Conservation (phyloP, 1,140 invertebrate species). For the Ptiloglossa arizonensis region DNA sequence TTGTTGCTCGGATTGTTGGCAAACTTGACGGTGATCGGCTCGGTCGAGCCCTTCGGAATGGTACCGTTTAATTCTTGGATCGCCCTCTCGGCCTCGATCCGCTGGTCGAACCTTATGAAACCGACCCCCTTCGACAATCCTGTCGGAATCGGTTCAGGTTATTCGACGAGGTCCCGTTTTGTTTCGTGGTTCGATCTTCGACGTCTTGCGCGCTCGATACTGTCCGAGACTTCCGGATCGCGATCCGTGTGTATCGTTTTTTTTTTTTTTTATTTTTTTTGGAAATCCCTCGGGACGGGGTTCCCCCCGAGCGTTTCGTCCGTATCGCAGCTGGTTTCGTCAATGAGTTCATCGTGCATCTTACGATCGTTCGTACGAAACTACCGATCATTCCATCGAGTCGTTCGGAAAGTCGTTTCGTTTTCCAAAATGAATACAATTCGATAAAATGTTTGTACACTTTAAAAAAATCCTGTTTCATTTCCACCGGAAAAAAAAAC, state of each 20-base stretch:
- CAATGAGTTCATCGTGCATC: too few relatives aligned
- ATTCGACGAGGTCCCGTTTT: conserved; percentile 21
- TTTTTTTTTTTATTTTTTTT: not conserved
- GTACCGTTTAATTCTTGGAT: conserved; percentile 99
- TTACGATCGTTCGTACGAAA: too few relatives aligned
- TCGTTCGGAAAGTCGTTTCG: too few relatives aligned
- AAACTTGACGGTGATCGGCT: conserved; percentile 99
- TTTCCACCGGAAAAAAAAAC: too few relatives aligned
- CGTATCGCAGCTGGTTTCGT: too few relatives aligned
- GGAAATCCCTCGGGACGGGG: too few relatives aligned
- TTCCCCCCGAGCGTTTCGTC: too few relatives aligned
- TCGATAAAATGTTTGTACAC: too few relatives aligned
- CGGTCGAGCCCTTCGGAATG: conserved; percentile 96
- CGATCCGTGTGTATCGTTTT: too few relatives aligned
- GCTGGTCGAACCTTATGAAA: conserved; percentile 99
- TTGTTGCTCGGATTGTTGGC: conserved; percentile 99
- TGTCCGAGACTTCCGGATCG: not conserved
- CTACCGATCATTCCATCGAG: too few relatives aligned
- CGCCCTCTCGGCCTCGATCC: conserved; percentile 97
- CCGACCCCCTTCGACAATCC: conserved; percentile 99
- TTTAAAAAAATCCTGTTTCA: too few relatives aligned
- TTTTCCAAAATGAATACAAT: too few relatives aligned
- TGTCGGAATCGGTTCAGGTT: conserved; percentile 74
- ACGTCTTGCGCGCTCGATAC: not conserved
- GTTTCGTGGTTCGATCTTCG: not conserved